Base-by-base conservation (phyloP, 2,888 invertebrate genomes). In the Polymixis flavicincta region DNA sequence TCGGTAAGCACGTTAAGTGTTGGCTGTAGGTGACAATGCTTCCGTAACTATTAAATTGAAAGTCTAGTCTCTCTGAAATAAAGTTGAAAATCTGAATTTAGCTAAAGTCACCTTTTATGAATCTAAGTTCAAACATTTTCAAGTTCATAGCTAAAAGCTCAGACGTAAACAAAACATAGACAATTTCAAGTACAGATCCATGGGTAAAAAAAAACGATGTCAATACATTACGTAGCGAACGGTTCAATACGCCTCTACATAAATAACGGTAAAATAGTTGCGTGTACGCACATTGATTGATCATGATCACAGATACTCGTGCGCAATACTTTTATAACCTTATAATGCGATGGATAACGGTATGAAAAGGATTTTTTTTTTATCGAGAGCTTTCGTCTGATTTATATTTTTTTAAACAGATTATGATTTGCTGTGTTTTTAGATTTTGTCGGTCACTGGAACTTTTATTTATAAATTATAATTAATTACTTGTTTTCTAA, bases 251-350 rank as follows among this genome's bases (percentile, higher is more conserved):
- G 37, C 66, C 14, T 50, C 65, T n/a, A 22, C 42, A 8, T 77
- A 73, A 68, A 11, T 84, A 84, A 71, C 84, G 76, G 84, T 76
- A 71, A 68, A 13, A 60, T 37, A 57, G 57, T 67, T 68, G 76
- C 84, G 64, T 61, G 60, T 57, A 50, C 72, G 80, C 83, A 50
- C 66, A 50, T 70, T 55, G 50, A 81, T 55, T 28, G 54, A 65
- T 57, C 70, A 55, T 45, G n/a, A n/a, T n/a, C n/a, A n/a, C n/a
- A 61, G 50, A 74, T 25, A 52, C 48, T 67, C 37, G 25, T 57
- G 32, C 45, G 75, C 54, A 17, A 64, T 55, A 57, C n/a, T 60
- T 73, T 80, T 52, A 42, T 28, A 37, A 25, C 42, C 28, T 66
- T 22, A 9, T 54, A 9, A 32, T 32, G 55, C 11, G 3, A 32